Percentiles rank a stretch among this genome's conserved stretches.
Evolutionary conservation across 2,888 invertebrate genomes (phyloP).

Genomic region (Torymus aiolomorphi): DNA sequence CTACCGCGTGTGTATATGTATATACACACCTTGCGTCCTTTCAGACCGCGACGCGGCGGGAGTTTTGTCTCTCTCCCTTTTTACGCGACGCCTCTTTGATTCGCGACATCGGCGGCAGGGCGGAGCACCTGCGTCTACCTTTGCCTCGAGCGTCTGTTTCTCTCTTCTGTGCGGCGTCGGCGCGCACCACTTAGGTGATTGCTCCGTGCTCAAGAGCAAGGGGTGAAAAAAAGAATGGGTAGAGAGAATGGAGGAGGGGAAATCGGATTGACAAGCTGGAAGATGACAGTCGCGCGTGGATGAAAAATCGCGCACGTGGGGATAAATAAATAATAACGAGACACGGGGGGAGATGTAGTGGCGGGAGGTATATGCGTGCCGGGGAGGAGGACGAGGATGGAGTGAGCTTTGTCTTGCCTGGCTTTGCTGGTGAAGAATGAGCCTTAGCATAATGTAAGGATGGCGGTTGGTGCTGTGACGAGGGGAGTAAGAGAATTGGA

Average conservation of each 20-base stretch:
- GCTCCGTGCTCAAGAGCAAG: constrained; percentile 44
- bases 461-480: too few relatives aligned
- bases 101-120: constrained; percentile 12
- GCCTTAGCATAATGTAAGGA: too few relatives aligned
- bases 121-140: not conserved
- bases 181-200: constrained; percentile 61
- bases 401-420: too few relatives aligned
- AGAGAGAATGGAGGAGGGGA: not conserved
- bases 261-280: constrained; percentile 36
- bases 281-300: constrained; percentile 4
- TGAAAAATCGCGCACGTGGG: constrained; percentile 33
- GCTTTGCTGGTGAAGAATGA: too few relatives aligned
- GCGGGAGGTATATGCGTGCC: not conserved
- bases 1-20: too few relatives aligned
- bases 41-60: not conserved
- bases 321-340: constrained; percentile 40
- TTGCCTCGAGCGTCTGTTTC: not conserved
- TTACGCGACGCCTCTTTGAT: constrained; percentile 20
- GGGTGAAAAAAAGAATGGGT: not conserved
- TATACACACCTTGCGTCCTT: not conserved
- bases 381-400: not conserved
- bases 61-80: not conserved
- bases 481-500: too few relatives aligned
- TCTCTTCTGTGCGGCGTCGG: too few relatives aligned
- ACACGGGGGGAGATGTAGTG: not conserved